phyloP scores from a whole-genome alignment of 2,888 invertebrate genomes.

The Athrips mouffetella region DNA sequence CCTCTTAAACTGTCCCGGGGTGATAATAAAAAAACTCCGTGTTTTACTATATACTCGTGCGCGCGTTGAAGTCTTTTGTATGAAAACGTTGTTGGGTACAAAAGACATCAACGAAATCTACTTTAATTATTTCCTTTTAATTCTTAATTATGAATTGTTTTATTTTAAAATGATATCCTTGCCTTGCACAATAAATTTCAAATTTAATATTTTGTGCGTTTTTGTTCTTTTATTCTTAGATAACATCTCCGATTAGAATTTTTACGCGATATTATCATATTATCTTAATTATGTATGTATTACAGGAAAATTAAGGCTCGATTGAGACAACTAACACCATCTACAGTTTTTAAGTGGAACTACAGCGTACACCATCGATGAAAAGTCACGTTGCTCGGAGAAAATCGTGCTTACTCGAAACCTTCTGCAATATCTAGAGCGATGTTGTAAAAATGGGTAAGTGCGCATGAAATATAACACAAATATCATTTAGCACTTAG shows the following conservation, averaged over 20 bases:
- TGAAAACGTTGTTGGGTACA: not conserved
- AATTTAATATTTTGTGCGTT: no score
- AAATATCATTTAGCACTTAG: no score
- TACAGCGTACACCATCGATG: conserved; percentile 11
- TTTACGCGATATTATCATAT: not conserved
- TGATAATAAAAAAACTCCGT: no score
- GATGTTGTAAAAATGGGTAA: no score
- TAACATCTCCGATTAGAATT: no score
- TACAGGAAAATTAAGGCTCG: conserved; percentile 25
- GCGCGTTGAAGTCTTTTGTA: conserved; percentile 9
- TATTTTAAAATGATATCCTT: no score
- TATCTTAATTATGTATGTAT: no score
- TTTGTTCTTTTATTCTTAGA: no score
- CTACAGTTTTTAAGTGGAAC: conserved; percentile 25
- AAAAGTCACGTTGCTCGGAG: not conserved
- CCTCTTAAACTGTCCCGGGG: no score
- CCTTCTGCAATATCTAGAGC: no score
- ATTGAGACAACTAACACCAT: conserved; percentile 31
- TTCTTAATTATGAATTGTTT: not conserved
- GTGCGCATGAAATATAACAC: no score
- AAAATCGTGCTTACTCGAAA: not conserved
- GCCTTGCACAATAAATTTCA: no score
- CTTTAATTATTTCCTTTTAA: not conserved
- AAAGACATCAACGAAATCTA: conserved; percentile 5
- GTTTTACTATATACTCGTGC: not conserved